Evolutionary conservation across 2,113 vertebrate species (phyloP), one percentile per base, ranked within the genome.

Genomic region (Spilogale gracilis): DNA sequence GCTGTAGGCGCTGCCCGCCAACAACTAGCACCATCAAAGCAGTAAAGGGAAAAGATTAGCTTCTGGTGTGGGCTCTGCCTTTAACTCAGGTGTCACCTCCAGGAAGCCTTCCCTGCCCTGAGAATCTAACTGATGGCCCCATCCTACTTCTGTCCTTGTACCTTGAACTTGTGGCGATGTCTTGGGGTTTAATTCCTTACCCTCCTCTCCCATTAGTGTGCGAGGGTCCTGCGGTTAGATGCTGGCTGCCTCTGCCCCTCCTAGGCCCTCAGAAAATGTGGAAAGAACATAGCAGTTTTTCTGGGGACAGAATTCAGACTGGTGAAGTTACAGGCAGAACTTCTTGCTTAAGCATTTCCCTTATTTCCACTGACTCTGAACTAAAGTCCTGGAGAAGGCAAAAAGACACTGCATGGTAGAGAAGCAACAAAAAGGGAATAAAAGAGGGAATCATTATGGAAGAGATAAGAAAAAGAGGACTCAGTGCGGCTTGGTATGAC

Each of bases 31-130:
- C 50, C 30, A 69, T 80, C 54, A 89, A 94, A 97, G 54, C 58
- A 16, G 83, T 88, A 73, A 86, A 96, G 94, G 88, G 78, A 81
- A 95, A 61, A 89, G 89, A 94, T 80, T 69, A 27, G 52, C 63
- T 95, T 96, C 95, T 74, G 73, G 87, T 74, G 50, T 89, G 79
- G 63, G 52, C 61, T 83, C 86, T 89, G 86, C 74, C 87, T 96
- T 96, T 92, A 83, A 92, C 63, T 90, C 80, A 81, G 60, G 27
- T 88, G 63, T 96, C 84, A 78, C 74, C 65, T 95, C 88, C 83
- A 95, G 96, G 90, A 97, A 97, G 90, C 4, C 32, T 76, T 84
- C 76, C 71, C 76, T 65, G 10, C 73, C 56, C 71, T 0, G 1
- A 84, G n/a, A 76, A 50, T 81, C 74, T 96, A 81, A 91, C 23